Evolutionary conservation across 2,797 vertebrate species (phyloP).

Genomic region (Halcyon badia): DNA sequence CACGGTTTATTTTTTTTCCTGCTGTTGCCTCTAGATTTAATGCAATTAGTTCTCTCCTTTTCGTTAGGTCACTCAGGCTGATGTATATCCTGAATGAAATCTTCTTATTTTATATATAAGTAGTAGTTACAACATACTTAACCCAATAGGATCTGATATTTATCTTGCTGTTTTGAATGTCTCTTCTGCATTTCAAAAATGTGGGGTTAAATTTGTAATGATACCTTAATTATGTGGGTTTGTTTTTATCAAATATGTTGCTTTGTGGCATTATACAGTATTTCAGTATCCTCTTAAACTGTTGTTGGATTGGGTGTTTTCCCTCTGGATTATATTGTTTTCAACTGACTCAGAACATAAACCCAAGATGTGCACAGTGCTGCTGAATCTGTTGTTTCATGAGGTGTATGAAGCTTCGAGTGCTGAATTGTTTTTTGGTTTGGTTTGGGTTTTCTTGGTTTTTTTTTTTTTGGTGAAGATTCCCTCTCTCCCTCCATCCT

Average conservation of each 20-base stretch:
- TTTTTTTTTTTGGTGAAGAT: background rate
- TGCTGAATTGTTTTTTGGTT: constrained; percentile 17
- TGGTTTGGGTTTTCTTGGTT: background rate
- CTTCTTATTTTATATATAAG: constrained; percentile 60
- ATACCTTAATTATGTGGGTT: constrained; percentile 64
- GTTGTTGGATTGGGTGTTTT: background rate
- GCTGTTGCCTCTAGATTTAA: constrained; percentile 18
- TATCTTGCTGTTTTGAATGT: constrained; percentile 41
- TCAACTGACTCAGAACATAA: constrained; percentile 56
- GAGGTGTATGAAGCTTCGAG: constrained; percentile 46
- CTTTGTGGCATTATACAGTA: constrained; percentile 23
- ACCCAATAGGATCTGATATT: constrained; percentile 38
- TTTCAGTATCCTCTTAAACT: constrained; percentile 66
- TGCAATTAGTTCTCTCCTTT: constrained; percentile 44
- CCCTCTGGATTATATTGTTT: constrained; percentile 64
- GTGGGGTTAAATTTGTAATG: constrained; percentile 39
- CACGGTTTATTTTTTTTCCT: background rate
- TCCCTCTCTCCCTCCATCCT: background rate
- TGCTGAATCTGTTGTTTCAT: constrained; percentile 61
- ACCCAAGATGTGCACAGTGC: constrained; percentile 4
- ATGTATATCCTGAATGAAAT: constrained; percentile 38
- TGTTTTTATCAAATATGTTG: constrained; percentile 48
- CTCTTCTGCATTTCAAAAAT: constrained; percentile 55
- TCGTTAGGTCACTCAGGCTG: constrained; percentile 36
- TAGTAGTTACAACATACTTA: constrained; percentile 53